phyloP scores from a whole-genome alignment of 2,797 vertebrate species.

The Rhincodon typus region DNA sequence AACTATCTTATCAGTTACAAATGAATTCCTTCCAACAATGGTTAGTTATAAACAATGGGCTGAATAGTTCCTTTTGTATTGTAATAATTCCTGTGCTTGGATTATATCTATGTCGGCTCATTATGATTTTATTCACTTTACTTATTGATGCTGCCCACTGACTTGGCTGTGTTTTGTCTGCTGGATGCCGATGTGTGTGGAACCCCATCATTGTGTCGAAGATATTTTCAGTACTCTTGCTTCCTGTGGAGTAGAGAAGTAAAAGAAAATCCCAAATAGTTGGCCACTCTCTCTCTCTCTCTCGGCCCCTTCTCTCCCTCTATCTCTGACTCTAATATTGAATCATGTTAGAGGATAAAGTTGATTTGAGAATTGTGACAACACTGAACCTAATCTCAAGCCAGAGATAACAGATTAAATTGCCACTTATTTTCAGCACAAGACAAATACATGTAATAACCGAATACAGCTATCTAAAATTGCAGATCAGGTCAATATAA shows the following conservation, averaged over 20 bases:
- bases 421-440: not conserved
- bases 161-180: not conserved
- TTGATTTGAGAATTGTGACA: not conserved
- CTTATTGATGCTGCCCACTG: not conserved
- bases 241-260: too few relatives aligned
- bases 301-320: too few relatives aligned
- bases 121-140: not conserved
- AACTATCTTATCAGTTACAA: not conserved
- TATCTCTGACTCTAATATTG: too few relatives aligned
- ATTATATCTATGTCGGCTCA: not conserved
- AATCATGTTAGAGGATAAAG: not conserved
- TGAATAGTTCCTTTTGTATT: too few relatives aligned
- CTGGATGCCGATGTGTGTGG: not conserved
- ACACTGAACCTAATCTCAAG: too few relatives aligned
- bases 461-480: not conserved
- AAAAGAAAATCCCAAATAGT: too few relatives aligned
- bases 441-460: not conserved
- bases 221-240: not conserved
- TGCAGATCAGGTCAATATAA: not conserved
- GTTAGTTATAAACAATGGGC: not conserved
- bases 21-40: not conserved
- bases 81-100: not conserved
- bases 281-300: too few relatives aligned
- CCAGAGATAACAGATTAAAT: not conserved
- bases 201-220: not conserved